A percentile compares a stretch with the other conserved stretches of the same genome.
phyloP scores from a whole-genome alignment of 2,113 vertebrate genomes.

The Tylochromis polylepis region DNA sequence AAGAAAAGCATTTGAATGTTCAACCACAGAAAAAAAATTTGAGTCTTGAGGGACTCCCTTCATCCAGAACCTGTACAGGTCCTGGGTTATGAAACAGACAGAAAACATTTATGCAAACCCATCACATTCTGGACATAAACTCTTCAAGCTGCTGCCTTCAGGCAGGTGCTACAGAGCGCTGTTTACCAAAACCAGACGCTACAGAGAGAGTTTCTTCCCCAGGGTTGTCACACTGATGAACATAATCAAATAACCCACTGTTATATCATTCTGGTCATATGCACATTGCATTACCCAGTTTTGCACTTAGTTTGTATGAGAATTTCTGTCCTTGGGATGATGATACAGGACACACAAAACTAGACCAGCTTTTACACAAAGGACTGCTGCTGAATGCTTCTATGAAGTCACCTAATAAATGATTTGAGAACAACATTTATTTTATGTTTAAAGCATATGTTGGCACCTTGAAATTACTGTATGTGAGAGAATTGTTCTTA shows the following conservation, averaged over 20 bases:
- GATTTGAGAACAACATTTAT: too few relatives aligned
- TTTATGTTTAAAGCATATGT: too few relatives aligned
- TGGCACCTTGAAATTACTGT: too few relatives aligned
- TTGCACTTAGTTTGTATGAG: background rate
- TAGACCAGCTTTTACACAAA: too few relatives aligned
- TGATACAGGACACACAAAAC: background rate
- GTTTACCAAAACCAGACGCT: too few relatives aligned
- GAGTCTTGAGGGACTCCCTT: background rate
- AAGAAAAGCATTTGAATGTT: too few relatives aligned
- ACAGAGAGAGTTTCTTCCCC: background rate
- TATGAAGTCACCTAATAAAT: too few relatives aligned
- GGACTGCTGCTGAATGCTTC: fast-evolving
- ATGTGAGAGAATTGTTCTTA: too few relatives aligned
- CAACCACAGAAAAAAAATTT: too few relatives aligned
- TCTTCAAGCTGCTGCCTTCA: background rate
- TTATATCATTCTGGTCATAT: background rate
- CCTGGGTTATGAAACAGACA: background rate
- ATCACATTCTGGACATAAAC: background rate
- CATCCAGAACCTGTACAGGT: background rate
- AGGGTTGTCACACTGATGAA: background rate
- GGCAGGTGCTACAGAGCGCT: background rate
- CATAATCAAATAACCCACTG: background rate
- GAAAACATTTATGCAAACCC: too few relatives aligned
- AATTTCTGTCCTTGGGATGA: background rate
- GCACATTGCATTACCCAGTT: too few relatives aligned